Evolutionary conservation across 2,888 invertebrate species (phyloP).

Genomic region (Cremastobaeus sp.): DNA sequence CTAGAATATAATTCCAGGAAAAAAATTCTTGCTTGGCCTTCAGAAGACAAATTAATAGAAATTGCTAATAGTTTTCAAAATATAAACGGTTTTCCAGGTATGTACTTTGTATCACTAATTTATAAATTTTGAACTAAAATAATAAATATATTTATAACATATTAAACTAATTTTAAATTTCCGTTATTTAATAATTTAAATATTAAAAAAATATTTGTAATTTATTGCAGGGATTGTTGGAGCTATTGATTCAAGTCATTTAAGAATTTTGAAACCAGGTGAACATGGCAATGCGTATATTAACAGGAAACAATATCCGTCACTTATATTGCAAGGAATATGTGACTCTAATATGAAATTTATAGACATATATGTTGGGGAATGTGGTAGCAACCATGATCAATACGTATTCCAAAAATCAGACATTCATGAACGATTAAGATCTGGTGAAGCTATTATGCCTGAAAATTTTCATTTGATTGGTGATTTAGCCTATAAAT

Average conservation of each 20-base stretch:
- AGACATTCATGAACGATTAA: background rate
- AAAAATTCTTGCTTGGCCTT: constrained; percentile 25
- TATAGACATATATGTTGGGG: background rate
- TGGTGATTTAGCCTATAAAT: background rate
- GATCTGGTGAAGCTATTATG: background rate
- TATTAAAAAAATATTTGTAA: no score
- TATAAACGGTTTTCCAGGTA: constrained; percentile 21
- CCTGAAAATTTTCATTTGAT: background rate
- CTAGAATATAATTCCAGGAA: constrained; percentile 8
- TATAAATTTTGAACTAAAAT: no score
- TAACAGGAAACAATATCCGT: background rate
- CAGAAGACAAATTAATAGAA: constrained; percentile 9
- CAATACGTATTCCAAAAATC: background rate
- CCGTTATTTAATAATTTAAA: no score
- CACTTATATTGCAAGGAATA: constrained; percentile 12
- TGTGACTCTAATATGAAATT: constrained; percentile 6
- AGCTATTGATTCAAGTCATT: no score
- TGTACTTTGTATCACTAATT: no score
- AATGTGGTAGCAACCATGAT: background rate
- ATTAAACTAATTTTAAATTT: no score
- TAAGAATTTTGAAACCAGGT: no score
- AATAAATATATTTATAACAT: no score
- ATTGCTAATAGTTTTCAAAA: constrained; percentile 17
- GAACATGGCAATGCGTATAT: no score
- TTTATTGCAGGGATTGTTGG: no score